Conservation (phyloP, 2,888 invertebrate species). For the Sphecodes monilicornis region DNA sequence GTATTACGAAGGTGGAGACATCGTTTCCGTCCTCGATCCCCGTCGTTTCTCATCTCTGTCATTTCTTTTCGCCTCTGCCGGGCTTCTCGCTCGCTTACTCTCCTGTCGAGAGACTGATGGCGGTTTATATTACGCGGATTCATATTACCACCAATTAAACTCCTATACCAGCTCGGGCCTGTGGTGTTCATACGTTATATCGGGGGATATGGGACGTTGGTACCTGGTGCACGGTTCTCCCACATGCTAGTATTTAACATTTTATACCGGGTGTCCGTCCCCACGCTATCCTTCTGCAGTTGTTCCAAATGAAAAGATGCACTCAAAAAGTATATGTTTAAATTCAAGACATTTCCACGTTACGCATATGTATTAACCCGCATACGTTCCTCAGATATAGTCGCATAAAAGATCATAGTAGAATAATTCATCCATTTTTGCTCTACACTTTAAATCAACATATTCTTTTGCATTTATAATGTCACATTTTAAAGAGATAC, state of each 20-base stretch:
- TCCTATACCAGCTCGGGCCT: constrained; percentile 74
- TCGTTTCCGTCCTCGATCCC: constrained; percentile 64
- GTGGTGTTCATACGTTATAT: constrained; percentile 75
- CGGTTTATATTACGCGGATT: constrained; percentile 81
- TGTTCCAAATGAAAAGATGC: background rate
- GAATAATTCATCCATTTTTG: too few relatives aligned
- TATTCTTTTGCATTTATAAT: too few relatives aligned
- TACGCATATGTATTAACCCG: too few relatives aligned
- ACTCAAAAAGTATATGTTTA: too few relatives aligned
- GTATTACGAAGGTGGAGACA: constrained; percentile 75
- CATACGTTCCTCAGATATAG: too few relatives aligned
- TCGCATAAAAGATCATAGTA: too few relatives aligned
- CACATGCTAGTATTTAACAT: constrained; percentile 42
- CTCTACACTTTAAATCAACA: too few relatives aligned
- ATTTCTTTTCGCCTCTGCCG: constrained; percentile 30
- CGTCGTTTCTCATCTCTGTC: constrained; percentile 43
- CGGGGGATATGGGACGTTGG: constrained; percentile 62
- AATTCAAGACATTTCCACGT: too few relatives aligned
- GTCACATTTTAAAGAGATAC: too few relatives aligned
- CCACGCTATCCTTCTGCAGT: background rate
- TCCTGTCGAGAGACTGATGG: constrained; percentile 77
- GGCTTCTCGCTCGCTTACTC: constrained; percentile 53
- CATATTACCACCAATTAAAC: constrained; percentile 82
- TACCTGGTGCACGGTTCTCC: constrained; percentile 59
- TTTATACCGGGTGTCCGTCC: constrained; percentile 61